A percentile compares a stretch with the other conserved stretches of the same genome.
phyloP scores from a whole-genome alignment of 2,888 invertebrate genomes.

The Chalcis sispes region DNA sequence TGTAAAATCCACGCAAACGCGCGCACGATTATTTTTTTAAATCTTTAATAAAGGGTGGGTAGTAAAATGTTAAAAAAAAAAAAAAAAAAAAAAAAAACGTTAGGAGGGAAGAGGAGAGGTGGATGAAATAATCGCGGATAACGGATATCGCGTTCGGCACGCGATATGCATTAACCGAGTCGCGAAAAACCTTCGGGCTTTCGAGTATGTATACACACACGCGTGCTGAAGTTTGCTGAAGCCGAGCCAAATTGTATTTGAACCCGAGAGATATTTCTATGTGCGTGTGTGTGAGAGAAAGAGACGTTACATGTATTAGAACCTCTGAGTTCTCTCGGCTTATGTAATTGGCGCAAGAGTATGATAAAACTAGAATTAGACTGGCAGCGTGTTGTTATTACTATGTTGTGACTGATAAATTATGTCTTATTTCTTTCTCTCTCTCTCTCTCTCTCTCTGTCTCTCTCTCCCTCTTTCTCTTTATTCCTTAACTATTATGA shows the following conservation, averaged over 20 bases:
- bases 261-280: constrained; percentile 13
- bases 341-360: constrained; percentile 44
- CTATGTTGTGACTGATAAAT: constrained; percentile 50
- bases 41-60: constrained; percentile 21
- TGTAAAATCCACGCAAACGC: background rate
- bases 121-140: constrained; percentile 25
- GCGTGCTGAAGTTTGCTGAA: constrained; percentile 19
- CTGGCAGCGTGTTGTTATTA: constrained; percentile 48
- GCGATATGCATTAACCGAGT: too few relatives aligned
- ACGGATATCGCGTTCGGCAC: constrained; percentile 53
- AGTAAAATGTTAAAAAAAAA: too few relatives aligned
- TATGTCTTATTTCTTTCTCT: constrained; percentile 10
- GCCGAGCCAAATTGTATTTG: constrained; percentile 46
- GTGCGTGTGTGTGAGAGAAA: constrained; percentile 10
- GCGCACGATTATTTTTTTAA: constrained; percentile 31
- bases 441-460: background rate
- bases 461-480: background rate
- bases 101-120: background rate
- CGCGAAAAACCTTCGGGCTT: constrained; percentile 15
- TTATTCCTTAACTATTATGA: background rate
- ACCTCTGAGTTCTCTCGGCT: constrained; percentile 17
- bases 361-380: constrained; percentile 58
- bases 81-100: too few relatives aligned
- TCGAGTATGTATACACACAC: constrained; percentile 29
- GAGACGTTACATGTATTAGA: background rate